Evolutionary conservation across 2,888 invertebrate species (phyloP).

Genomic region (Laothoe populi): DNA sequence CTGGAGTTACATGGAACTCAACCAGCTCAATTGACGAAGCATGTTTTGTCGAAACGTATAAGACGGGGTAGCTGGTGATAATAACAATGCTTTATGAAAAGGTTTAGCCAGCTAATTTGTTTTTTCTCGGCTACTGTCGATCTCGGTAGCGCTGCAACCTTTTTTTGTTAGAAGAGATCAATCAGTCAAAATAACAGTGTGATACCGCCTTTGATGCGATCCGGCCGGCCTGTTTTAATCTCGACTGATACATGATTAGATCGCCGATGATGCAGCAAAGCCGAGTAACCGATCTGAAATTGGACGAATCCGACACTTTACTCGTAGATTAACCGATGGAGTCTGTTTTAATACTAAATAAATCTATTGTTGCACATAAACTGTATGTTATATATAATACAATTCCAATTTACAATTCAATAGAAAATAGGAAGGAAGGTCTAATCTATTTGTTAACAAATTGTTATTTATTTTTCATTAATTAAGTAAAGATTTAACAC

Average conservation of each 20-base stretch:
- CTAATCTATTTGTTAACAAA: neutral
- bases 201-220: conserved; percentile 84
- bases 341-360: conserved; percentile 44
- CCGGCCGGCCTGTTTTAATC: conserved; percentile 83
- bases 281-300: conserved; percentile 77
- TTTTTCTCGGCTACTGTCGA: conserved; percentile 84
- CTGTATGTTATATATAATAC: conserved; percentile 41
- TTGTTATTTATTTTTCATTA: too few species aligned
- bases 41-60: conserved; percentile 55
- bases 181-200: conserved; percentile 85
- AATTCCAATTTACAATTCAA: too few species aligned
- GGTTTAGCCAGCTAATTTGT: conserved; percentile 85
- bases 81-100: conserved; percentile 84
- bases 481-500: too few species aligned
- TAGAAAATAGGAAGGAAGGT: too few species aligned
- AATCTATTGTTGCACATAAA: conserved; percentile 34
- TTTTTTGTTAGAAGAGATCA: conserved; percentile 81
- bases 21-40: conserved; percentile 11
- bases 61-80: conserved; percentile 79
- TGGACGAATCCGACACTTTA: conserved; percentile 66
- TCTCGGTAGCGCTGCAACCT: conserved; percentile 82
- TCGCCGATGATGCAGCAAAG: conserved; percentile 82
- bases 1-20: conserved; percentile 27
- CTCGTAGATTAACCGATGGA: conserved; percentile 65
- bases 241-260: conserved; percentile 83